Evolutionary conservation across 2,113 vertebrate species (phyloP).

Genomic region (Platichthys stellatus): DNA sequence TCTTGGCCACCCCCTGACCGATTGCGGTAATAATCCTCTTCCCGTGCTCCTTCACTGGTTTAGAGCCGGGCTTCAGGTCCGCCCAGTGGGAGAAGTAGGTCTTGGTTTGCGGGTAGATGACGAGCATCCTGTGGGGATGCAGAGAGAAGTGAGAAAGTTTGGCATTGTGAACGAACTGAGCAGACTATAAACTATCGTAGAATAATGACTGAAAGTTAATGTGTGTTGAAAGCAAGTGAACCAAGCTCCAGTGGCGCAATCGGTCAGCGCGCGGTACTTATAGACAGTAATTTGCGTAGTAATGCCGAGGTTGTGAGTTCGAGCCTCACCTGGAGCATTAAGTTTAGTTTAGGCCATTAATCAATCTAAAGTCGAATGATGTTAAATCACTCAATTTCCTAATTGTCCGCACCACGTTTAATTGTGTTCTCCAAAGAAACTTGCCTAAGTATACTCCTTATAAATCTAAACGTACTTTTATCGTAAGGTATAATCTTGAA

Average conservation of each 20-base stretch:
- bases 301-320: constrained; percentile 55
- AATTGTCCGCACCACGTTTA: no score
- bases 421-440: no score
- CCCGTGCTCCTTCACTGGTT: constrained; percentile 78
- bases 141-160: not conserved
- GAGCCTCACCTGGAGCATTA: constrained; percentile 41
- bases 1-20: constrained; percentile 63
- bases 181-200: no score
- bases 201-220: no score
- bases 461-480: no score
- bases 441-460: no score
- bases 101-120: constrained; percentile 83
- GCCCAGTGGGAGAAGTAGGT: constrained; percentile 89
- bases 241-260: constrained; percentile 45
- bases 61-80: constrained; percentile 70
- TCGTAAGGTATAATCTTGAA: no score
- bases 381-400: no score
- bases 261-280: constrained; percentile 42
- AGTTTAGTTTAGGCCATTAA: not conserved
- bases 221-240: accelerated
- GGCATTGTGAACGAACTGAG: no score
- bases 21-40: constrained; percentile 78
- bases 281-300: constrained; percentile 38
- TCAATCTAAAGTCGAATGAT: no score
- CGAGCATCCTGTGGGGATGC: constrained; percentile 75